Evolutionary conservation across 2,888 invertebrate genomes (phyloP), one percentile per base, ranked within the genome.

Genomic region (Agrenia bidenticulata): DNA sequence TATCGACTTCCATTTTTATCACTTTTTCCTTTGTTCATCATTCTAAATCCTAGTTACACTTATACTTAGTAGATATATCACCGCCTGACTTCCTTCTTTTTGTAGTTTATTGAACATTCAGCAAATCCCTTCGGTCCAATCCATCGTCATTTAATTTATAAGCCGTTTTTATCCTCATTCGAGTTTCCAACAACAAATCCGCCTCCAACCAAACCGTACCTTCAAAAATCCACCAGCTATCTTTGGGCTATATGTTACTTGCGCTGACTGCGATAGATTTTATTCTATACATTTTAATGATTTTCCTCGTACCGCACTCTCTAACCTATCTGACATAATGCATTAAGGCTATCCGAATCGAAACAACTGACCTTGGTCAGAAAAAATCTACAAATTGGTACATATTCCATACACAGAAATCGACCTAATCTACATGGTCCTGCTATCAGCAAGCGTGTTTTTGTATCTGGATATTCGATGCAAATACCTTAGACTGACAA

Each of bases 41-140:
- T 57, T 41, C 15, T 55, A 32, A 17, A 55, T 24, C 17, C 24
- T 55, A 55, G 11, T 21, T 53, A 55, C 7, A n/a, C 4, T 17
- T 55, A 21, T 15, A 23, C n/a, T 19, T 45, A 45, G 45, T 51
- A 51, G 15, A 51, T 55, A 27, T 57, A 57, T 57, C 56, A 57
- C 56, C 41, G 13, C 41, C 56, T 57, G 32, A 55, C 26, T 55
- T 27, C 55, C 39, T 19, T 41, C 54, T 32, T 55, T 55, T 32
- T 55, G 32, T 51, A 51, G 5, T 51, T 51, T 51, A 57, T 58
- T 58, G 58, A 58, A 58, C 58, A 58, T 58, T 58, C 58, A 58
- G 58, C 58, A 58, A 45, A 57, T 37, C 56, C 58, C 39, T 45
- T 58, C 58, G 39, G 42, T 26, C 58, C 26, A 19, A 39, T 11